Evolutionary conservation across 2,113 vertebrate species (phyloP), one percentile per base, ranked within the genome.

Genomic region (Cacatua alba): DNA sequence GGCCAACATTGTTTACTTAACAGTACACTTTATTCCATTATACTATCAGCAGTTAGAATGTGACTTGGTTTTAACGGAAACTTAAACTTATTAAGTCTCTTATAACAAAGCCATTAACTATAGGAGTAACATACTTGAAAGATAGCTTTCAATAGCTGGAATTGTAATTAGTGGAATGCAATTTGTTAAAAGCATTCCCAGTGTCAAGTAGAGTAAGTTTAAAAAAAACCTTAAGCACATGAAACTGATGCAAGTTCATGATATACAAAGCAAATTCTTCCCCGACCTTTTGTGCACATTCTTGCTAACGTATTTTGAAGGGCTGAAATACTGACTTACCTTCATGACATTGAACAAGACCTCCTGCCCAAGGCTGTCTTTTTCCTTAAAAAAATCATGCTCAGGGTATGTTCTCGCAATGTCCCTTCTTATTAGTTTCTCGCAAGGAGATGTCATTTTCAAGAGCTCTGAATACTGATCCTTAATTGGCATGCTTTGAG

Each of bases 311-410:
- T 18, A 44, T 80, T 67, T 79, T 82, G 31, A 84, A 88, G 35
- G 69, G 21, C 11, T 53, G n/a, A 85, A 83, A 70, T 9, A 43
- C 4, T 68, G 72, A 96, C 97, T 94, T 96, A 99, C 99, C 99
- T 99, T 99, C 99, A 99, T 99, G 86, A 99, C 99, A n/a, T 99
- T 99, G 98, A 99, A 99, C 94, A 99, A 99, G 97, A 99, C 99
- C 83, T 99, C 99, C 95, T 99, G 99, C 26, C 99, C 99, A 91
- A 99, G 97, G 92, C 99, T 99, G 97, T 99, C 99, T 94, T 99
- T 99, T 98, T 99, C 99, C 97, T 99, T 99, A 97, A 99, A 99
- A 98, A 99, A 99, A n/a, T 99, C 99, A 29, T 99, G 99, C 86
- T 99, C 99, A 4, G 99, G 99, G 46, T 99, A 99, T 11, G 99